These are phyloP conservation scores for Ellobium chinense DNA, from an alignment of 2,888 invertebrate species.

Conservation along the genomic window DNA sequence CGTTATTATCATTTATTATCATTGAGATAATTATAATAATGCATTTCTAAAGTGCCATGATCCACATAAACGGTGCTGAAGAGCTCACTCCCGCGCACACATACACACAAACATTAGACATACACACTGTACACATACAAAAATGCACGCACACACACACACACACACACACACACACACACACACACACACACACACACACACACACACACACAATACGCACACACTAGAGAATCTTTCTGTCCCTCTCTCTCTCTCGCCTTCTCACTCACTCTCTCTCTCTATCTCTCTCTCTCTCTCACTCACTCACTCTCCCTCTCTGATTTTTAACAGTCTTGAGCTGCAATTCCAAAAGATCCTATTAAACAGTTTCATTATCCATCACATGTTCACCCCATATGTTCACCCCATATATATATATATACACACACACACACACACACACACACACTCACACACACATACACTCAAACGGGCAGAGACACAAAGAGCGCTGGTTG, in stretches of 20 bases:
- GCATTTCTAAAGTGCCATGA: too few relatives aligned
- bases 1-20: too few relatives aligned
- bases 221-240: too few relatives aligned
- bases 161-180: neutral
- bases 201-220: neutral
- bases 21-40: too few relatives aligned
- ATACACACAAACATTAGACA: neutral
- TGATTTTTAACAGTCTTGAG: too few relatives aligned
- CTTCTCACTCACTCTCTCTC: neutral
- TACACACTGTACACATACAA: too few relatives aligned
- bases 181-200: neutral
- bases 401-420: neutral
- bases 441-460: slow-evolving; percentile 17
- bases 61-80: too few relatives aligned
- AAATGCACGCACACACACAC: neutral
- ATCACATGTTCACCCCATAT: neutral
- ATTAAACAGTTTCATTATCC: neutral
- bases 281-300: slow-evolving; percentile 6
- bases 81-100: neutral
- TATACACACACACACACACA: neutral
- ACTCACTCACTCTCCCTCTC: neutral
- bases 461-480: neutral
- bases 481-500: too few relatives aligned
- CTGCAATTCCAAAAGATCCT: too few relatives aligned
- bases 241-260: neutral